phyloP scores from a whole-genome alignment of 92 coral and sea anemone genomes.

The Hydrozoanthus gracilis region DNA sequence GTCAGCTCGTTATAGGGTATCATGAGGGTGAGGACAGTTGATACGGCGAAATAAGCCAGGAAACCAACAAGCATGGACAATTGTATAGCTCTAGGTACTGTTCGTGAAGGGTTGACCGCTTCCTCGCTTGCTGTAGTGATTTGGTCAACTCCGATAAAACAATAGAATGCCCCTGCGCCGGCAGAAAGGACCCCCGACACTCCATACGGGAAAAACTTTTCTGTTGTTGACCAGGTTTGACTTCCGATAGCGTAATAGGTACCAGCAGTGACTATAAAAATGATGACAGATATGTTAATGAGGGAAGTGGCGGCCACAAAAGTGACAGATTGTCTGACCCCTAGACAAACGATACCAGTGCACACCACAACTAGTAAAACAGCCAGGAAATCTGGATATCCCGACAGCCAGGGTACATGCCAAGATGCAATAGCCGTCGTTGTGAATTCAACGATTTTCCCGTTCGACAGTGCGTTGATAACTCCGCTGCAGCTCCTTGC shows the following conservation, averaged over 20 bases:
- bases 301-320: slow-evolving; percentile 65
- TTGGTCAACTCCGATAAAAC: slow-evolving; percentile 79
- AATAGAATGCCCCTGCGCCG: slow-evolving; percentile 74
- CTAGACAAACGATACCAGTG: slow-evolving; percentile 69
- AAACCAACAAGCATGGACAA: slow-evolving; percentile 44
- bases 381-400: slow-evolving; percentile 84
- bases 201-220: slow-evolving; percentile 78
- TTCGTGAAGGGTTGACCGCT: slow-evolving; percentile 66
- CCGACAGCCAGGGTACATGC: slow-evolving; percentile 63
- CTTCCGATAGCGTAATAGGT: slow-evolving; percentile 54
- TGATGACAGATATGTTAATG: slow-evolving; percentile 70
- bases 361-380: slow-evolving; percentile 57
- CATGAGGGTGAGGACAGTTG: slow-evolving; percentile 60
- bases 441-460: slow-evolving; percentile 63
- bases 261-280: slow-evolving; percentile 66
- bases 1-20: slow-evolving; percentile 47
- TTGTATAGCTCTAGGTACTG: slow-evolving; percentile 68
- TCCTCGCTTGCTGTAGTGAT: slow-evolving; percentile 83
- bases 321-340: slow-evolving; percentile 69
- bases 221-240: slow-evolving; percentile 67
- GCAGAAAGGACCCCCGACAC: slow-evolving; percentile 73
- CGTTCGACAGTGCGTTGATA: slow-evolving; percentile 73
- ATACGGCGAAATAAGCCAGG: slow-evolving; percentile 56
- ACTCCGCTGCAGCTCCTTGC: slow-evolving; percentile 85
- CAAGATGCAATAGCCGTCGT: slow-evolving; percentile 60